Percentiles rank a stretch among this genome's conserved stretches.
Conservation (phyloP, 1,140 invertebrate genomes). For the Drosophila ohnishii region DNA sequence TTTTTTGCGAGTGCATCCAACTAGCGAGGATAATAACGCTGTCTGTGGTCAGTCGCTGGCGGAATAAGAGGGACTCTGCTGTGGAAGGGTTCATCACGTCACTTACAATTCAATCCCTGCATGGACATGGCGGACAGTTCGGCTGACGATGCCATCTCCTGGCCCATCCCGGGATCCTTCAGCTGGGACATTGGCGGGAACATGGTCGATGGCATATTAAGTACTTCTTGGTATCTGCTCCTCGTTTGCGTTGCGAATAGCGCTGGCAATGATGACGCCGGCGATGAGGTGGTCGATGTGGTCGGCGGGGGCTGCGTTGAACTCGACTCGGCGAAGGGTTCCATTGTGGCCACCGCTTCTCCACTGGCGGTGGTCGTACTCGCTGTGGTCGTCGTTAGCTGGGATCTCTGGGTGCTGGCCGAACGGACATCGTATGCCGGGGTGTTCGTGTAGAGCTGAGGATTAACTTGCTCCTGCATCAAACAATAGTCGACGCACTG, state of each 20-base stretch:
- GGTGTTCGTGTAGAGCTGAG: slow-evolving; percentile 69
- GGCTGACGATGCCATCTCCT: slow-evolving; percentile 43
- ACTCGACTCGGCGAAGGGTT: slow-evolving; percentile 5
- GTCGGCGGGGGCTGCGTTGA: slow-evolving; percentile 24
- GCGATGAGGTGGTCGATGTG: slow-evolving; percentile 56
- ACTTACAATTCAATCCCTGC: slow-evolving; percentile 83
- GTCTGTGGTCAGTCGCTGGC: slow-evolving; percentile 32
- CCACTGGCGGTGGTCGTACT: slow-evolving; percentile 7
- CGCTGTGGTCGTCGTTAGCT: slow-evolving; percentile 35
- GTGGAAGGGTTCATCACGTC: slow-evolving; percentile 55
- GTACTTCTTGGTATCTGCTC: slow-evolving; percentile 83
- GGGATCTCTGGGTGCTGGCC: slow-evolving; percentile 23
- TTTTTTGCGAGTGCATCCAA: slow-evolving; percentile 3
- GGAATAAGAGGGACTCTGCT: slow-evolving; percentile 13
- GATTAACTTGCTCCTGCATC: slow-evolving; percentile 83
- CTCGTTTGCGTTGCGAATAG: slow-evolving; percentile 76
- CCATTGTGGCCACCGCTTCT: slow-evolving; percentile 28
- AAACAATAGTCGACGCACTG: slow-evolving; percentile 88
- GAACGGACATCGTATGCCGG: slow-evolving; percentile 59
- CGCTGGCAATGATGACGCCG: slow-evolving; percentile 72
- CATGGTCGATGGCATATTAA: slow-evolving; percentile 83
- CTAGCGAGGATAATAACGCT: slow-evolving; percentile 46
- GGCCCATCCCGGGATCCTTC: slow-evolving; percentile 32
- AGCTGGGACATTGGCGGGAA: slow-evolving; percentile 72
- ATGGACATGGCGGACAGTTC: slow-evolving; percentile 76